These are phyloP conservation scores for Morus bassanus DNA, from an alignment of 2,797 vertebrate genomes.

Conservation along the genomic window DNA sequence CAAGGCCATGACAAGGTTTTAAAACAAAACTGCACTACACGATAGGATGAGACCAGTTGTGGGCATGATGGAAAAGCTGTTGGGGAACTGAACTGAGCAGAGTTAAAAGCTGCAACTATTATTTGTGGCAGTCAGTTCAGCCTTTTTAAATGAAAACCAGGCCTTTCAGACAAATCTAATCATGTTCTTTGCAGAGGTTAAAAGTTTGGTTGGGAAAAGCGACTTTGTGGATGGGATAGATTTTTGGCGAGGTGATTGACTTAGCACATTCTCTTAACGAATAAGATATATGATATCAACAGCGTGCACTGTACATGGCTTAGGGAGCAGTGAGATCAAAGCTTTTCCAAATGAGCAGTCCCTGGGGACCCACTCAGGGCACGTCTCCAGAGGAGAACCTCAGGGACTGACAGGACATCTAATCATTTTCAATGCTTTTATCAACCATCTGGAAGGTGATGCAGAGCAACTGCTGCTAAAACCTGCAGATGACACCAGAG, in stretches of 20 bases:
- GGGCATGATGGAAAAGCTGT: background rate
- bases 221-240: background rate
- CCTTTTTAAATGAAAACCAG: background rate
- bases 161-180: background rate
- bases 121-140: background rate
- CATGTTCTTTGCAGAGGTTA: background rate
- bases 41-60: background rate
- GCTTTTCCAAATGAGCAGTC: background rate
- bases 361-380: background rate
- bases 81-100: background rate
- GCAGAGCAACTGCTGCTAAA: background rate
- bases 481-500: background rate
- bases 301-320: background rate
- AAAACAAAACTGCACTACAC: background rate
- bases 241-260: background rate
- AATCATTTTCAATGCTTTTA: background rate
- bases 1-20: background rate
- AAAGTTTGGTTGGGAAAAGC: background rate
- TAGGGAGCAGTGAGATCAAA: background rate
- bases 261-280: background rate
- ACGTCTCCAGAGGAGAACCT: background rate
- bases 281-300: background rate
- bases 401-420: background rate
- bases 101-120: background rate
- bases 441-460: background rate